A percentile compares a stretch with the other conserved stretches of the same genome.
Conservation (phyloP, 2,888 invertebrate genomes). For the Cataglyphis albicans region DNA sequence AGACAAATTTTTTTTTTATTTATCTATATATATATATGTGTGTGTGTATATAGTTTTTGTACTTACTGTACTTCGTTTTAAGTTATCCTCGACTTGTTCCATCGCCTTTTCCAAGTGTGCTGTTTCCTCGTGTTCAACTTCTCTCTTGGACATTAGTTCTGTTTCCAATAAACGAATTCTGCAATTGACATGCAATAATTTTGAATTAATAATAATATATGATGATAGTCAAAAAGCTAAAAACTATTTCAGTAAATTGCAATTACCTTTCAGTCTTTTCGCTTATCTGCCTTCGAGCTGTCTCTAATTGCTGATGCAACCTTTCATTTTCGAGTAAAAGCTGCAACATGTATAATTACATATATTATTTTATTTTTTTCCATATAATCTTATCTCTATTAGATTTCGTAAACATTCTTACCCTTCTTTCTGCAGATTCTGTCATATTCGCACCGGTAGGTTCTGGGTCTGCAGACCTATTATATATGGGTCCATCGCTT, state of each 20-base stretch:
- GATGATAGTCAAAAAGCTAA: not conserved
- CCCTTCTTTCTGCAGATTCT: slow-evolving; percentile 73
- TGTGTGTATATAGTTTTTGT: not conserved
- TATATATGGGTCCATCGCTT: slow-evolving; percentile 89
- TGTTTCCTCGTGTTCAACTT: slow-evolving; percentile 87
- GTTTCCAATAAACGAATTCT: slow-evolving; percentile 87
- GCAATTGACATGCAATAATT: slow-evolving; percentile 62
- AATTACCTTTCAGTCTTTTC: slow-evolving; percentile 86
- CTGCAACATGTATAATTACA: slow-evolving; percentile 69
- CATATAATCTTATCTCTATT: not conserved
- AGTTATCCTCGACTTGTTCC: slow-evolving; percentile 88
- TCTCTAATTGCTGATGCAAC: slow-evolving; percentile 88
- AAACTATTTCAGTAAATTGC: not conserved
- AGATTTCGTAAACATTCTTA: slow-evolving; percentile 25
- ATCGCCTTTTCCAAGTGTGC: slow-evolving; percentile 87
- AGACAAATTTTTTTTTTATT: slow-evolving; percentile 12
- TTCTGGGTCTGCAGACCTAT: slow-evolving; percentile 83
- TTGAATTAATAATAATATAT: not conserved
- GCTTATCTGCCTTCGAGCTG: slow-evolving; percentile 87
- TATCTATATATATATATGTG: not conserved
- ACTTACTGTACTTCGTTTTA: slow-evolving; percentile 88
- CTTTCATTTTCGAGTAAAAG: slow-evolving; percentile 86
- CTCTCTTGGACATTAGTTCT: slow-evolving; percentile 87
- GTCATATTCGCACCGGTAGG: slow-evolving; percentile 63
- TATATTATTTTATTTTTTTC: not conserved